Conservation (phyloP, 2,113 vertebrate genomes). For the Aleadryas rufinucha region DNA sequence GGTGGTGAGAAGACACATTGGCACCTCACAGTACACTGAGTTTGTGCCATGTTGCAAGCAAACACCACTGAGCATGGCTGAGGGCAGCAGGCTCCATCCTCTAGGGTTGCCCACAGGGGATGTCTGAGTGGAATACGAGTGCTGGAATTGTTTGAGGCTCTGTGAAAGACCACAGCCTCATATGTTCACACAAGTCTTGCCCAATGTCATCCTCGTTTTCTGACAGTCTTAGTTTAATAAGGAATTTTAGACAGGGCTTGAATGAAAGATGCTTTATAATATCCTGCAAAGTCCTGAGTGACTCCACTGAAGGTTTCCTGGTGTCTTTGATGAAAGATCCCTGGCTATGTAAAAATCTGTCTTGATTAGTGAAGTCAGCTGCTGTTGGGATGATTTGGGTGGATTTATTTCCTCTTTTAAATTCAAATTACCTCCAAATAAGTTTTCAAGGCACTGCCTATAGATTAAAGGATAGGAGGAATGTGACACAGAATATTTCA, state of each 20-base stretch:
- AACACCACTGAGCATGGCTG: rapidly evolving
- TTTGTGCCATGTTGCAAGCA: rapidly evolving
- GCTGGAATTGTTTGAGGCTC: background rate
- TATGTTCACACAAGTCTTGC: background rate
- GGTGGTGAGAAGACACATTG: background rate
- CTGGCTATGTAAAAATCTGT: conserved; percentile 38
- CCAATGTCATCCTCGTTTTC: background rate
- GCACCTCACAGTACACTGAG: background rate
- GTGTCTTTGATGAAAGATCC: conserved; percentile 34
- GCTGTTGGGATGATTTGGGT: conserved; percentile 33
- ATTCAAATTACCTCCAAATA: conserved; percentile 57
- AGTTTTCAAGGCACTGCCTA: conserved; percentile 45
- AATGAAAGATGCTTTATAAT: conserved; percentile 27
- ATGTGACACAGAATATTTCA: conserved; percentile 50
- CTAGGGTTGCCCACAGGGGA: rapidly evolving
- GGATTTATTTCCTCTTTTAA: conserved; percentile 59
- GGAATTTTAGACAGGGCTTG: background rate
- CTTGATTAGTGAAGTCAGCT: conserved; percentile 47
- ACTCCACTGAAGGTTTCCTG: background rate
- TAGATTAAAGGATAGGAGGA: conserved; percentile 55
- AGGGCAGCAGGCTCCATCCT: background rate
- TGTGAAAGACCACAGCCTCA: background rate
- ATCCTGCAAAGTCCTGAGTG: conserved; percentile 3
- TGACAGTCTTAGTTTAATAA: background rate
- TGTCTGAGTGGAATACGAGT: rapidly evolving